A percentile compares a stretch with the other conserved stretches of the same genome.
Conservation (phyloP, 1,140 invertebrate genomes). For the Nomia melanderi region DNA sequence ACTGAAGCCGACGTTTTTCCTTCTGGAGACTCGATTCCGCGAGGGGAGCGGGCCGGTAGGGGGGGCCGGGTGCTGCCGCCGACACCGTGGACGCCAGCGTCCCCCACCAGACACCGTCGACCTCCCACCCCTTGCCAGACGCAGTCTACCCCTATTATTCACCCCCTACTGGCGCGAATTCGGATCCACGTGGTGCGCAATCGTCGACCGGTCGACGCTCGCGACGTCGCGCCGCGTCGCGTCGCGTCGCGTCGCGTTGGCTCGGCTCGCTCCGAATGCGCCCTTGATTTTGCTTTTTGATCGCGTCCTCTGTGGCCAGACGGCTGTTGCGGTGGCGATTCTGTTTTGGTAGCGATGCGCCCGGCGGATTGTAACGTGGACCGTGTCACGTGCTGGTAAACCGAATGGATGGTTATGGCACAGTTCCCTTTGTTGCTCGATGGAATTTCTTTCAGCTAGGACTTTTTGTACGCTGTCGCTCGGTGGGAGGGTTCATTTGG, state of each 20-base stretch:
- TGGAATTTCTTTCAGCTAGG: no score
- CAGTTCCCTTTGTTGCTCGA: no score
- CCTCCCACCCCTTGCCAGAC: neutral
- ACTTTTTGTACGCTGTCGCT: no score
- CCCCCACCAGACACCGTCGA: neutral
- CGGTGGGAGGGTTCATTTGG: no score
- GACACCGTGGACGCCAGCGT: conserved; percentile 15
- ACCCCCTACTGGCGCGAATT: conserved; percentile 48
- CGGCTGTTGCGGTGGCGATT: neutral
- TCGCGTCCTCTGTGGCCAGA: conserved; percentile 17
- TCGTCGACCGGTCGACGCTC: conserved; percentile 46
- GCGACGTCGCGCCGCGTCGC: conserved; percentile 8
- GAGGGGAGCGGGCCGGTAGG: conserved; percentile 34
- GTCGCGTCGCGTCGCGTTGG: conserved; percentile 31
- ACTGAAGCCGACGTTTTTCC: conserved; percentile 65
- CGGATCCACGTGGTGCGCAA: conserved; percentile 70
- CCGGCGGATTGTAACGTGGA: no score
- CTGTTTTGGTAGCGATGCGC: neutral
- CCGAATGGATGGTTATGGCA: no score
- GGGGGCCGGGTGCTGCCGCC: conserved; percentile 57
- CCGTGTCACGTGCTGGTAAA: neutral
- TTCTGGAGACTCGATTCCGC: conserved; percentile 16
- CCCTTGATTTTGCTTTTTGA: conserved; percentile 25
- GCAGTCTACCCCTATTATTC: conserved; percentile 37
- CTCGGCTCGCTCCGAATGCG: neutral